These are phyloP conservation scores for Allolobophora icterica DNA, from an alignment of 2,888 invertebrate genomes.

Conservation along the genomic window DNA sequence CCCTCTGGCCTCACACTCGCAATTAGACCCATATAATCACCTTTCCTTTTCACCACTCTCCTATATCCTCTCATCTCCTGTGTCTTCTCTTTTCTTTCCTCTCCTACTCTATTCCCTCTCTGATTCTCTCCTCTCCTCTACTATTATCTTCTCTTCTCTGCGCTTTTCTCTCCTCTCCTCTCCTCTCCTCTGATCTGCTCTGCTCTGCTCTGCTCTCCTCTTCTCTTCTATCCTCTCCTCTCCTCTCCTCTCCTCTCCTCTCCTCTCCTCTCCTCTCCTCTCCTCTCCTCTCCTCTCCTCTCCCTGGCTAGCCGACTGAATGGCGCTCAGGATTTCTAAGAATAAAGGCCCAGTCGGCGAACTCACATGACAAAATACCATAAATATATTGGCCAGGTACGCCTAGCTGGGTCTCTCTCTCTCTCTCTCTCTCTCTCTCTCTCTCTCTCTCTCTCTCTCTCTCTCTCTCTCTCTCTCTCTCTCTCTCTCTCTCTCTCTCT, in stretches of 20 bases:
- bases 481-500: neutral
- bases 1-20: neutral
- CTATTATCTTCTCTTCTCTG: too few relatives aligned
- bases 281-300: neutral
- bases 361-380: constrained; percentile 24
- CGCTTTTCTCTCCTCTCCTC: neutral
- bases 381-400: constrained; percentile 21
- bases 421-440: neutral
- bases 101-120: too few relatives aligned
- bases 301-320: neutral
- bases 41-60: neutral
- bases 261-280: neutral
- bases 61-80: neutral
- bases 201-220: too few relatives aligned
- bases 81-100: too few relatives aligned
- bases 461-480: neutral
- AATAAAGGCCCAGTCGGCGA: neutral
- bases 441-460: neutral
- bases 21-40: neutral
- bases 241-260: neutral
- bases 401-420: neutral
- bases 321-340: neutral
- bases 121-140: too few relatives aligned
- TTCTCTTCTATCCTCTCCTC: neutral
- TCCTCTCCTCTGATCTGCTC: neutral